Evolutionary conservation across 2,888 invertebrate species (phyloP).

Genomic region (Diaphora mendica): DNA sequence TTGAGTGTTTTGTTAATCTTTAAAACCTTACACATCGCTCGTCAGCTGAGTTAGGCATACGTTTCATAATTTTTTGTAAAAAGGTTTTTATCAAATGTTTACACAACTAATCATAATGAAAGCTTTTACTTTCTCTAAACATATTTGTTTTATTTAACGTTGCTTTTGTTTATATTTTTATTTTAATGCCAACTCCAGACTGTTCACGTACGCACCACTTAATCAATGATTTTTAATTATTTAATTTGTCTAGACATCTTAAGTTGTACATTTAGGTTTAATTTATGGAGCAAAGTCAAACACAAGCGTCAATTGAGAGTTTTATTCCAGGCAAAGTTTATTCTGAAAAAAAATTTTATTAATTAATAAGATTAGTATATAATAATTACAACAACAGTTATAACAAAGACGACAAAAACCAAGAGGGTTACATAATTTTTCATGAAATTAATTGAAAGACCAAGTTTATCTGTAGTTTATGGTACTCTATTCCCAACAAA

Average conservation of each 20-base stretch:
- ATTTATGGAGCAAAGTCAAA: too few relatives aligned
- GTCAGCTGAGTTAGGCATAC: slow-evolving; percentile 19
- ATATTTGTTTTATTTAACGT: neutral
- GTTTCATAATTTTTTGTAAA: slow-evolving; percentile 37
- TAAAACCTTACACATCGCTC: slow-evolving; percentile 28
- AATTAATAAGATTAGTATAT: too few relatives aligned
- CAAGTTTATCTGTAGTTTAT: neutral
- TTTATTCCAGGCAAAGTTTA: too few relatives aligned
- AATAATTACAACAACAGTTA: too few relatives aligned
- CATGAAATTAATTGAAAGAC: neutral
- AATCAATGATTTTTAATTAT: neutral
- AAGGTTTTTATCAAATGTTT: slow-evolving; percentile 31
- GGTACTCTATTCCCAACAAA: neutral
- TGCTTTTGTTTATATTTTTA: neutral
- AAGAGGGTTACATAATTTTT: neutral
- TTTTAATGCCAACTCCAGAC: neutral
- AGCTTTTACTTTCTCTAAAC: neutral
- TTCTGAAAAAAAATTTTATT: too few relatives aligned
- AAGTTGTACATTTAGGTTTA: too few relatives aligned
- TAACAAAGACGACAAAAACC: too few relatives aligned
- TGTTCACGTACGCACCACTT: neutral
- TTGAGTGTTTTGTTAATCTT: slow-evolving; percentile 35
- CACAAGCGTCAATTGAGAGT: too few relatives aligned
- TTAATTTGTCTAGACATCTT: too few relatives aligned
- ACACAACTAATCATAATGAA: slow-evolving; percentile 19